These are phyloP conservation scores for Sphinx pinastri DNA, from an alignment of 2,888 invertebrate genomes.

Conservation along the genomic window DNA sequence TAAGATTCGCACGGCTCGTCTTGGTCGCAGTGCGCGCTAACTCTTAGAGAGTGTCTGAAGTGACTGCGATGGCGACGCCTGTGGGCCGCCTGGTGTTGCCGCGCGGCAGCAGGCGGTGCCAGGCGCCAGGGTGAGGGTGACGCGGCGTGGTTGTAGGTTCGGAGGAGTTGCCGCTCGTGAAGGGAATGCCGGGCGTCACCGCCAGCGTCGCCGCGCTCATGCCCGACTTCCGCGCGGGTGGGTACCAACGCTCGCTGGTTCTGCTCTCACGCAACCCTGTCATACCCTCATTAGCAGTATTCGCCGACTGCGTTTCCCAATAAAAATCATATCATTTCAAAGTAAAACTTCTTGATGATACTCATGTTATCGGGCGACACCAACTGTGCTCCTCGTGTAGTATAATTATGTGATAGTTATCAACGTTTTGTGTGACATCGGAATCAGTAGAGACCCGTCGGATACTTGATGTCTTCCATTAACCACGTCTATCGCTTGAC, in stretches of 20 bases:
- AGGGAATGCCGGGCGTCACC: conserved; percentile 81
- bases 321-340: neutral
- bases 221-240: conserved; percentile 90
- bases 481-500: neutral
- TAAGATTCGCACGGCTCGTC: too few relatives aligned
- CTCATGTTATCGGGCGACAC: too few relatives aligned
- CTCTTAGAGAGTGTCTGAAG: too few relatives aligned
- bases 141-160: conserved; percentile 61
- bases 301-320: neutral
- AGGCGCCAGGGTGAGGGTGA: conserved; percentile 33
- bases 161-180: conserved; percentile 67
- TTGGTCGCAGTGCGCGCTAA: too few relatives aligned
- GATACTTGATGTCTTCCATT: neutral
- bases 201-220: conserved; percentile 85
- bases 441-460: neutral
- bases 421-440: neutral
- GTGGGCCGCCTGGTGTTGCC: too few relatives aligned
- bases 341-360: too few relatives aligned
- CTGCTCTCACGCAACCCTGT: neutral
- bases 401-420: neutral
- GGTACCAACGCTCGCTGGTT: conserved; percentile 49
- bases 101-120: neutral
- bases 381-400: too few relatives aligned
- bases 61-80: too few relatives aligned
- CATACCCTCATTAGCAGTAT: neutral